Evolutionary conservation across 2,888 invertebrate species (phyloP), one percentile per base, ranked within the genome.

Genomic region (Sclerodermus sp.): DNA sequence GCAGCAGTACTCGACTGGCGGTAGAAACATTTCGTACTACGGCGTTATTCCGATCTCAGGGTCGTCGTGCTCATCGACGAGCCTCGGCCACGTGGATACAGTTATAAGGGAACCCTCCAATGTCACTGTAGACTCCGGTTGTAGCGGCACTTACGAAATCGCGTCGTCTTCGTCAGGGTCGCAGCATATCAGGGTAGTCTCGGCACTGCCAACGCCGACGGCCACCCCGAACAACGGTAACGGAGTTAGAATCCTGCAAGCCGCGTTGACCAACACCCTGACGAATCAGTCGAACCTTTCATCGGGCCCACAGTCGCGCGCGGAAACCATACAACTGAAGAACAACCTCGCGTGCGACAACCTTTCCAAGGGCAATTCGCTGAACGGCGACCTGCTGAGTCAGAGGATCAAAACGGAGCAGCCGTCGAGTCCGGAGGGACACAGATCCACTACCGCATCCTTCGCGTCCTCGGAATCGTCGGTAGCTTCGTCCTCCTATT

Each of bases 341-440:
- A n/a, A n/a, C n/a, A n/a, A n/a, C n/a, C n/a, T n/a, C n/a, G n/a
- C n/a, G n/a, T n/a, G n/a, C 14, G 42, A 34, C 42, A 36, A 16
- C 18, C 17, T 47, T n/a, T 17, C 64, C 2, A 63, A 71, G 15
- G 46, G 64, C 1, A 72, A 74, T 42, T 69, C 71, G 5, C 47
- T 76, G 4, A 73, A 70, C 62, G 67, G 68, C 40, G 64, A 73
- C 10, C 49, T 71, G 2, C 52, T 67, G 12, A 68, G 67, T 55
- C 64, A 64, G 0, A 51, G 68, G 50, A 68, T 71, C 50, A 75
- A 75, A 39, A 67, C 71, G 40, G 74, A 76, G 54, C 67, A 68
- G 12, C 46, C 62, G 4, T 44, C 52, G 18, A 52, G 55, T 2
- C 1, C 53, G 29, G 64, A 64, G 34, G 62, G 62, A 1, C 55